phyloP scores from a whole-genome alignment of 2,888 invertebrate genomes.

The Abscondita cerata region DNA sequence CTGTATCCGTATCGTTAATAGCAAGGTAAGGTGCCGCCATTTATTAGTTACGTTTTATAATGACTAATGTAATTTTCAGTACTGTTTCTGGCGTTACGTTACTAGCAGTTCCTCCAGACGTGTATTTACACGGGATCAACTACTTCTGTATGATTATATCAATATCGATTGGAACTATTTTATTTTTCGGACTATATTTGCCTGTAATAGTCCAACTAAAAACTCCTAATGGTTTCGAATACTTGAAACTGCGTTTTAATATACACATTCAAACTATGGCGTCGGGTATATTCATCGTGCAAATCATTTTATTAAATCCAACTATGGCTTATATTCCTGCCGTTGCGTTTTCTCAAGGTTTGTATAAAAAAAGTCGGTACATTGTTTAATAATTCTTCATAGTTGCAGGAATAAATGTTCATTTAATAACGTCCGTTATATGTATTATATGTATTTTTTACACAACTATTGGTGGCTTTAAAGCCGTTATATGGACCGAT shows the following conservation, averaged over 20 bases:
- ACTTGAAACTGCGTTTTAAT: slow-evolving; percentile 70
- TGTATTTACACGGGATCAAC: slow-evolving; percentile 75
- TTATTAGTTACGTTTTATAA: neutral
- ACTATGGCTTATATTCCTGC: slow-evolving; percentile 75
- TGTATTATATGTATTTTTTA: too few species aligned
- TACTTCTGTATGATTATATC: too few species aligned
- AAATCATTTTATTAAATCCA: slow-evolving; percentile 66
- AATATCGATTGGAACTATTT: slow-evolving; percentile 54
- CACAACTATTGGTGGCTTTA: slow-evolving; percentile 71
- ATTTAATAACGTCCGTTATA: slow-evolving; percentile 70
- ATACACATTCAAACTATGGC: slow-evolving; percentile 65
- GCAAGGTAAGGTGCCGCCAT: neutral
- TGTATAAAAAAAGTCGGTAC: slow-evolving; percentile 47
- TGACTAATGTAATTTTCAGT: slow-evolving; percentile 53
- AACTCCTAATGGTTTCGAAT: slow-evolving; percentile 73
- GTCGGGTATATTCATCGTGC: slow-evolving; percentile 66
- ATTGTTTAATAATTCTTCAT: neutral
- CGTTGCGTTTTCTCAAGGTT: slow-evolving; percentile 72
- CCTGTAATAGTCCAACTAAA: slow-evolving; percentile 75
- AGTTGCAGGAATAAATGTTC: slow-evolving; percentile 60
- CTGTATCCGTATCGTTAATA: neutral
- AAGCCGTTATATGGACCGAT: slow-evolving; percentile 72
- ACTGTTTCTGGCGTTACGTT: neutral
- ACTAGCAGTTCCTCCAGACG: slow-evolving; percentile 61
- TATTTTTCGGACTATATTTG: slow-evolving; percentile 60